Conservation (phyloP, 1,140 invertebrate genomes). For the Monomorium pharaonis region DNA sequence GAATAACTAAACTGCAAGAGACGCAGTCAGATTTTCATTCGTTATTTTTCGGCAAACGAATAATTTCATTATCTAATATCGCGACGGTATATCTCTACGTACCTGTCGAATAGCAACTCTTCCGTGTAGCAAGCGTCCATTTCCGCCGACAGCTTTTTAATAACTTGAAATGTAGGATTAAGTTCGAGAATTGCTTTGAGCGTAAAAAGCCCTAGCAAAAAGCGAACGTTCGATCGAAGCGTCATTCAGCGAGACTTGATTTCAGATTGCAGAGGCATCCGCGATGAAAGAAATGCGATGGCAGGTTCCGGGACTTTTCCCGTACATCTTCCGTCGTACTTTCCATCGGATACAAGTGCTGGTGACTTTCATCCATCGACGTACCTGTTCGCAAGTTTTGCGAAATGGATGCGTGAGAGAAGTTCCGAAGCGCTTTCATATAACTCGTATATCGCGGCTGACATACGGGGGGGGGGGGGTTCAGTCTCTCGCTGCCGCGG, state of each 20-base stretch:
- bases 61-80: not conserved
- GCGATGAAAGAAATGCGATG: constrained; percentile 38
- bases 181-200: not conserved
- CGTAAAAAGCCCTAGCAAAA: not conserved
- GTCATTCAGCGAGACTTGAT: constrained; percentile 21
- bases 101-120: not conserved
- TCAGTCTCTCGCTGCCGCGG: constrained; percentile 26
- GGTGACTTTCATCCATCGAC: constrained; percentile 39
- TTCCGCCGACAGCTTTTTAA: not conserved
- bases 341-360: not conserved
- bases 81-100: not conserved
- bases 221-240: not conserved
- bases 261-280: constrained; percentile 28
- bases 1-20: constrained; percentile 15
- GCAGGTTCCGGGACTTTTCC: constrained; percentile 17
- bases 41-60: not conserved
- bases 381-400: constrained; percentile 43
- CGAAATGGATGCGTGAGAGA: constrained; percentile 51
- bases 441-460: constrained; percentile 49
- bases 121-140: no score
- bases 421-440: constrained; percentile 60
- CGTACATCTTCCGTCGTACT: constrained; percentile 37
- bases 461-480: no score
- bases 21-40: not conserved
- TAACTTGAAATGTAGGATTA: not conserved